Evolutionary conservation across 2,888 invertebrate genomes (phyloP).

Genomic region (Pycnomerus fuliginosus): DNA sequence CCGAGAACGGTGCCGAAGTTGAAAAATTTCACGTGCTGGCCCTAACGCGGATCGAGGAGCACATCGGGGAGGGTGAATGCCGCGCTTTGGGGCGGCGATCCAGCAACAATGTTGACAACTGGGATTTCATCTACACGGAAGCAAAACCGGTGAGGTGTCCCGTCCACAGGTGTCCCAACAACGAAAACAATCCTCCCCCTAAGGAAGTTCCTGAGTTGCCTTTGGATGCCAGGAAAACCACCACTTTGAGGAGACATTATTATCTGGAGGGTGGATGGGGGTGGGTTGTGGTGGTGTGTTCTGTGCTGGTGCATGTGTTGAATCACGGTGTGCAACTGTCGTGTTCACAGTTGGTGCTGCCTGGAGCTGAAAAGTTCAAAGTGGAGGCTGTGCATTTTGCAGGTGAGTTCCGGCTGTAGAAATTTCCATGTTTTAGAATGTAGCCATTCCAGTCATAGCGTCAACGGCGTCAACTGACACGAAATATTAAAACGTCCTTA

Average conservation of each 20-base stretch:
- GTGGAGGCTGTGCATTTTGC: constrained; percentile 63
- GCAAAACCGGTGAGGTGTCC: constrained; percentile 33
- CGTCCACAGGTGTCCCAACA: constrained; percentile 30
- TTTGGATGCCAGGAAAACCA: constrained; percentile 50
- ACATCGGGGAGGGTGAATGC: constrained; percentile 15
- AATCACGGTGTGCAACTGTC: constrained; percentile 74
- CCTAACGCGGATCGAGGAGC: constrained; percentile 44
- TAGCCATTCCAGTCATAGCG: too few relatives aligned
- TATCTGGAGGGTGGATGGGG: constrained; percentile 89
- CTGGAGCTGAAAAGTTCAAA: constrained; percentile 62
- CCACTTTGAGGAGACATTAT: constrained; percentile 64
- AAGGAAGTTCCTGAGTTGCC: constrained; percentile 42
- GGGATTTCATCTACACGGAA: constrained; percentile 49
- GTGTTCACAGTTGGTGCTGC: constrained; percentile 60
- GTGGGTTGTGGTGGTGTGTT: constrained; percentile 75
- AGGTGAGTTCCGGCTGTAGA: too few relatives aligned
- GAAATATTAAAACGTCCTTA: too few relatives aligned
- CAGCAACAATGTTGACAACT: constrained; percentile 48
- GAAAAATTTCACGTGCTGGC: constrained; percentile 48
- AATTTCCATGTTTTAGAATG: too few relatives aligned
- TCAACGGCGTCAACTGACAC: too few relatives aligned
- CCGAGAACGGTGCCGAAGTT: too few relatives aligned
- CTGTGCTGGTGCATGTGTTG: constrained; percentile 70
- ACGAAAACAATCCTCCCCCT: constrained; percentile 17
- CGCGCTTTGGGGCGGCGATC: constrained; percentile 38